phyloP scores from a whole-genome alignment of 2,888 invertebrate species.

The Cephus rjabovi region DNA sequence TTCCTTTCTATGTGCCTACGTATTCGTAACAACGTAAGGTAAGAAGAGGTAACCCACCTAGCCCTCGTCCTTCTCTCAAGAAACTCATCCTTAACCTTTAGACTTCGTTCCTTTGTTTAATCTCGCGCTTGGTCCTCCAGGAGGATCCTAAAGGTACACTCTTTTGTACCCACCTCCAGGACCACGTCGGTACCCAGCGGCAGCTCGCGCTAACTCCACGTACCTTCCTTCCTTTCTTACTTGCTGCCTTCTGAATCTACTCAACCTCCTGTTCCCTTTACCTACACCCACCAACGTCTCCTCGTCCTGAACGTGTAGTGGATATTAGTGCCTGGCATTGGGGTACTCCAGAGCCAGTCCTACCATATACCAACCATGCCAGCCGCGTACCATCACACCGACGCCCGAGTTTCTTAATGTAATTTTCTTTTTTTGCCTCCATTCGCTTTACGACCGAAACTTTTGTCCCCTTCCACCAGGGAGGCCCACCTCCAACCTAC shows the following conservation, averaged over 20 bases:
- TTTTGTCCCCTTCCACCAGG: constrained; percentile 46
- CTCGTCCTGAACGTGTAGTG: neutral
- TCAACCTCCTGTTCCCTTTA: neutral
- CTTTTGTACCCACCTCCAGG: constrained; percentile 24
- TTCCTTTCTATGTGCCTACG: constrained; percentile 26
- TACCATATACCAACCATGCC: constrained; percentile 30
- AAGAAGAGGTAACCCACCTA: constrained; percentile 27
- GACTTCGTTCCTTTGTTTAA: constrained; percentile 50
- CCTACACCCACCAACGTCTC: neutral
- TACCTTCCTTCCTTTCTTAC: constrained; percentile 5
- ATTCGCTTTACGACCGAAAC: constrained; percentile 41
- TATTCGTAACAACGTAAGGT: constrained; percentile 22
- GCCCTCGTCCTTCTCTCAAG: constrained; percentile 13
- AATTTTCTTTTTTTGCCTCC: constrained; percentile 60
- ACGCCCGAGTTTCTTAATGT: constrained; percentile 62
- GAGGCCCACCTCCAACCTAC: neutral
- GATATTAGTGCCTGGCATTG: constrained; percentile 1
- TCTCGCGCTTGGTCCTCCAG: constrained; percentile 38
- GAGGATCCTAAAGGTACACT: constrained; percentile 13
- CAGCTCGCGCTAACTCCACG: constrained; percentile 15
- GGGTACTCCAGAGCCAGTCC: constrained; percentile 23
- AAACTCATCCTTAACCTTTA: constrained; percentile 18
- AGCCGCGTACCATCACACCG: constrained; percentile 34
- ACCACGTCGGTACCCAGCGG: neutral
- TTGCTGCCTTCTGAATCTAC: neutral